phyloP scores from a whole-genome alignment of 1,140 invertebrate species.

The Zaprionus ghesquierei region DNA sequence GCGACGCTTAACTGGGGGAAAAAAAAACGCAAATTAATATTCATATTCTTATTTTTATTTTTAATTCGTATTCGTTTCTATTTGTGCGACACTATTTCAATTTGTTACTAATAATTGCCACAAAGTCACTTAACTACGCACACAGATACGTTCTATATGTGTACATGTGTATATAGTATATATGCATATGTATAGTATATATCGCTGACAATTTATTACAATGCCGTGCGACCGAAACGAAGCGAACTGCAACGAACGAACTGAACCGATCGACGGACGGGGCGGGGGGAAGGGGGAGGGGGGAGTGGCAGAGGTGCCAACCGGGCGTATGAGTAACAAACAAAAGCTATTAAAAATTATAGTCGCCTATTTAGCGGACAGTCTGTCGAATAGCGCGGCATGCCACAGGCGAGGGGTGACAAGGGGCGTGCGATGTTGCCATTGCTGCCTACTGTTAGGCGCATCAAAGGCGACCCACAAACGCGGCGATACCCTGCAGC shows the following conservation, averaged over 20 bases:
- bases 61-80: constrained; percentile 27
- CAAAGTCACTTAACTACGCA: constrained; percentile 56
- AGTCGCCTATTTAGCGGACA: constrained; percentile 49
- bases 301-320: background rate
- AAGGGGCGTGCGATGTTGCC: background rate
- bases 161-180: background rate
- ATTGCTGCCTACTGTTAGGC: constrained; percentile 43
- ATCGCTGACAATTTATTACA: constrained; percentile 47
- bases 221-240: constrained; percentile 26
- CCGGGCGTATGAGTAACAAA: constrained; percentile 60
- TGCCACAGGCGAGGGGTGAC: background rate
- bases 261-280: constrained; percentile 12
- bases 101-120: constrained; percentile 66
- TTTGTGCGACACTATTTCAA: constrained; percentile 62
- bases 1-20: constrained; percentile 5
- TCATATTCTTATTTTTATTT: constrained; percentile 18
- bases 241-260: constrained; percentile 3
- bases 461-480: constrained; percentile 56
- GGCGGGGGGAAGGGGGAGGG: background rate
- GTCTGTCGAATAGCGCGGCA: background rate
- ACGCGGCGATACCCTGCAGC: constrained; percentile 28
- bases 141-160: background rate
- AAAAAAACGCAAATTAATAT: constrained; percentile 29
- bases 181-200: constrained; percentile 4
- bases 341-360: constrained; percentile 66